Conservation (phyloP, 2,797 vertebrate genomes). For the Sebastes iracundus region DNA sequence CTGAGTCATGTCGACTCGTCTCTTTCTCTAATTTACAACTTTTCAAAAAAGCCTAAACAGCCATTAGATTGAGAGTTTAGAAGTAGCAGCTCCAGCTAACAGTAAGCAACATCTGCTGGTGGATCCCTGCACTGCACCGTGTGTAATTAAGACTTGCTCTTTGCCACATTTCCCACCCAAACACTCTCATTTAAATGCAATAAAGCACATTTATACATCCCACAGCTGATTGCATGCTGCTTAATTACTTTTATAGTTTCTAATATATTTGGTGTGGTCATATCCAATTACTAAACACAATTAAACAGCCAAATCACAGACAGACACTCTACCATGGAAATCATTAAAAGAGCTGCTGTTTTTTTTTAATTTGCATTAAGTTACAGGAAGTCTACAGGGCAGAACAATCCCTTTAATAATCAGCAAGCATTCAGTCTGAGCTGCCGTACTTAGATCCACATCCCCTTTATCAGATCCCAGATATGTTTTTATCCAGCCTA, state of each 20-base stretch:
- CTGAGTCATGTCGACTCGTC: constrained; percentile 56
- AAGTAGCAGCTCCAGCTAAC: constrained; percentile 13
- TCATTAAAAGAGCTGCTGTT: background rate
- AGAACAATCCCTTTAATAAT: background rate
- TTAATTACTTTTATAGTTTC: constrained; percentile 5
- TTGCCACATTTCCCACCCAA: background rate
- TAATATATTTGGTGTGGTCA: background rate
- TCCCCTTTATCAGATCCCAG: background rate
- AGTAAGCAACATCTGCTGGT: constrained; percentile 25
- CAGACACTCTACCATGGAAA: background rate
- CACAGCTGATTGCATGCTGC: background rate
- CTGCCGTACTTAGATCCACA: background rate
- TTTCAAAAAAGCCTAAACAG: constrained; percentile 21
- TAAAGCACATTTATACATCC: background rate
- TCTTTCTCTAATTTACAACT: constrained; percentile 32
- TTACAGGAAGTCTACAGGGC: background rate
- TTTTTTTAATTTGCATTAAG: background rate
- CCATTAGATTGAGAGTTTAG: constrained; percentile 5
- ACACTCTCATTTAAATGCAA: background rate
- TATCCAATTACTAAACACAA: background rate
- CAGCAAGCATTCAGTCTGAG: background rate
- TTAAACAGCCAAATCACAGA: background rate
- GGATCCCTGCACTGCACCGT: constrained; percentile 1
- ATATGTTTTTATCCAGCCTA: background rate
- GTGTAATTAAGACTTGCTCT: constrained; percentile 23